Base-by-base conservation (phyloP, 2,113 vertebrate genomes). In the Rissa tridactyla region DNA sequence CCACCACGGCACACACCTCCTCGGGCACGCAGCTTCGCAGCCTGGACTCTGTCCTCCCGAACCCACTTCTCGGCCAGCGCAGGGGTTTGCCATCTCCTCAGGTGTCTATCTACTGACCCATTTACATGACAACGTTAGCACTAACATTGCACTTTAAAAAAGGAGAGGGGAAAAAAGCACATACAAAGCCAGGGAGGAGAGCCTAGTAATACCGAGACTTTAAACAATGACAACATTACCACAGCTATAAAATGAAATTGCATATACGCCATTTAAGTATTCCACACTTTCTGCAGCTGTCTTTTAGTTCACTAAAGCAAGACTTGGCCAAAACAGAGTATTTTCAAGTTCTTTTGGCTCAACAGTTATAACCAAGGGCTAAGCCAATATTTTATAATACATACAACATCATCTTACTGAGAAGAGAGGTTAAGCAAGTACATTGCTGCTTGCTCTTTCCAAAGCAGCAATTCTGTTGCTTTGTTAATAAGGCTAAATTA, bases 231-330 rank as follows among this genome's bases (percentile, higher is more conserved):
- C 38, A 14, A 6, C 46, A 13, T 55, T 30, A 26, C 52, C 64
- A 44, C 10, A 60, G 44, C 81, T 60, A 4, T 11, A 10, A 54
- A 73, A 26, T 14, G 42, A 30, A 58, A 19, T 0, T 13, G 29
- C 13, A 18, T 0, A 10, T 6, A 29, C 1, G 2, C 13, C 34
- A 9, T 11, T 49, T 23, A 9, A 1, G 0, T 4, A 6, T 5
- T 36, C 27, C 18, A 7, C 7, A 29, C 51, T 29, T 11, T 6
- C 71, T 29, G 16, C 51, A 46, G 84, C 60, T 60, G 42, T 34
- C 49, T 4, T 16, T 23, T 16, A 70, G 38, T 15, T 60, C 66
- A n/a, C 49, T 69, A 42, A 23, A 75, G 46, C 51, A 52, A 66
- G 21, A 61, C 14, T 18, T 58, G 65, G 12, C 70, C 49, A 32